These are phyloP conservation scores for Laspeyria flexula DNA, from an alignment of 2,888 invertebrate species.

Conservation along the genomic window DNA sequence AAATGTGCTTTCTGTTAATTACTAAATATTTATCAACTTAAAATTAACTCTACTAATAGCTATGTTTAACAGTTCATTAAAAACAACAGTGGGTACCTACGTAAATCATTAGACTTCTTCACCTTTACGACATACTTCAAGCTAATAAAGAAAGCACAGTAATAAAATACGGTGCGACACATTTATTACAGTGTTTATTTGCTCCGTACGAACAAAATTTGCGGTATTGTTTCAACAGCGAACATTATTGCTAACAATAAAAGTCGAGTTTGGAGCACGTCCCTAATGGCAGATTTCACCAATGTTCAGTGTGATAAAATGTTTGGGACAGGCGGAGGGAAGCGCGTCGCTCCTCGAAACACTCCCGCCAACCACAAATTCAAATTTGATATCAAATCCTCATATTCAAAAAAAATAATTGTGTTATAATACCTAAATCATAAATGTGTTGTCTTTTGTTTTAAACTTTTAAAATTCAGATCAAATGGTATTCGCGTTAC, in stretches of 20 bases:
- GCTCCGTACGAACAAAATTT: conserved; percentile 29
- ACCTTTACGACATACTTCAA: conserved; percentile 13
- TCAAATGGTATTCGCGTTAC: conserved; percentile 13
- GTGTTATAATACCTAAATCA: conserved; percentile 16
- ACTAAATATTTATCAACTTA: too few species aligned
- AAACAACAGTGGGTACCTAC: neutral
- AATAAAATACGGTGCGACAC: conserved; percentile 29
- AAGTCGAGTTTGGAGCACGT: conserved; percentile 57
- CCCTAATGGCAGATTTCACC: conserved; percentile 73
- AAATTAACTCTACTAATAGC: too few species aligned
- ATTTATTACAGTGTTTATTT: conserved; percentile 45
- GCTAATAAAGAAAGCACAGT: conserved; percentile 19
- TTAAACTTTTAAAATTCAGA: conserved; percentile 9
- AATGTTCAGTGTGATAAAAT: conserved; percentile 80
- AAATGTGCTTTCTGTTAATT: too few species aligned
- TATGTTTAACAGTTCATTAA: too few species aligned
- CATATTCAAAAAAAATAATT: conserved; percentile 44
- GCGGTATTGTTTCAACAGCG: conserved; percentile 43
- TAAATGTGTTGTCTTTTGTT: conserved; percentile 6
- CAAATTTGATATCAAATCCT: conserved; percentile 60
- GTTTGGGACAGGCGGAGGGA: conserved; percentile 68
- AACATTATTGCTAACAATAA: conserved; percentile 56
- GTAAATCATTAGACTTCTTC: neutral
- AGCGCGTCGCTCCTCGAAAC: conserved; percentile 58
- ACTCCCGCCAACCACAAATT: conserved; percentile 75